Conservation (phyloP, 2,797 vertebrate species). For the Uromys caudimaculatus region DNA sequence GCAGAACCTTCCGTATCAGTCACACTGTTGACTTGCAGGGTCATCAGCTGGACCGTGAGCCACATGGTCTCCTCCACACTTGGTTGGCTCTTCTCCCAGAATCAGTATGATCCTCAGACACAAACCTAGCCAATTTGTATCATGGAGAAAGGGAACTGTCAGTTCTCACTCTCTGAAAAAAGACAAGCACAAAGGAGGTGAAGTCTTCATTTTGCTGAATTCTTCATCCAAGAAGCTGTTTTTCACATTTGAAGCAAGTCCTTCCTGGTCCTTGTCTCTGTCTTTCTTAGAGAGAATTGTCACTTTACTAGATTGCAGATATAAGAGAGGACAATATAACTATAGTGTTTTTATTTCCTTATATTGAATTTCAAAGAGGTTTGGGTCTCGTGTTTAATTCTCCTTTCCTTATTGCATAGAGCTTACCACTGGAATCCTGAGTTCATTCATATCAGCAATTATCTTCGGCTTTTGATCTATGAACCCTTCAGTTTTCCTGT, state of each 20-base stretch:
- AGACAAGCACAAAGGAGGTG: background rate
- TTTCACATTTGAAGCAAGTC: background rate
- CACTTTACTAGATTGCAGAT: background rate
- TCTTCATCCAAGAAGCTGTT: background rate
- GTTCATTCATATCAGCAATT: background rate
- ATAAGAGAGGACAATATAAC: background rate
- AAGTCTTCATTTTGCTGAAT: slow-evolving; percentile 4
- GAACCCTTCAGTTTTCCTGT: background rate
- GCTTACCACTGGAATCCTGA: background rate
- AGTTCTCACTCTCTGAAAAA: background rate
- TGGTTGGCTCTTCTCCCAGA: slow-evolving; percentile 36
- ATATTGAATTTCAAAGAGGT: background rate
- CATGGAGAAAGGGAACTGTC: background rate
- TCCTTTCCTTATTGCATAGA: background rate
- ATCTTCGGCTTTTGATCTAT: background rate
- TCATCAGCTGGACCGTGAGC: slow-evolving; percentile 1
- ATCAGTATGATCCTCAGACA: background rate
- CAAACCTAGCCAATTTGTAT: background rate
- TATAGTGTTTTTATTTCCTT: background rate
- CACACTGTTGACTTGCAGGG: background rate
- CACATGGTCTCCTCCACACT: background rate
- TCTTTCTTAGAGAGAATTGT: background rate
- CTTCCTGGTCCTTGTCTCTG: background rate
- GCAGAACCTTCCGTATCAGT: slow-evolving; percentile 13
- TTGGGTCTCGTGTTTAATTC: background rate